A percentile compares a stretch with the other conserved stretches of the same genome.
Evolutionary conservation across 1,140 invertebrate genomes (phyloP).

Genomic region (Aradophagus sp.): DNA sequence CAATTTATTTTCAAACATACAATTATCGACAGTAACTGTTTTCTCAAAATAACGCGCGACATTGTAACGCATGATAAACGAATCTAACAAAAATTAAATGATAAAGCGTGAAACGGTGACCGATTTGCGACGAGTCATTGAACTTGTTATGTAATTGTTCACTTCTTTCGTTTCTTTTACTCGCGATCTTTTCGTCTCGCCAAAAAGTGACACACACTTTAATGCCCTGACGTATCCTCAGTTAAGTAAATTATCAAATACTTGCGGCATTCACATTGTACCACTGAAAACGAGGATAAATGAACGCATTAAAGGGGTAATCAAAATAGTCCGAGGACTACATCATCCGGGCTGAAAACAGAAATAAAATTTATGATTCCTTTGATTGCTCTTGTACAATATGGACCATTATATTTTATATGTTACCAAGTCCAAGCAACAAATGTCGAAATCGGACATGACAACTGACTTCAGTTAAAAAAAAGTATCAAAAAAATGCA

Average conservation of each 20-base stretch:
- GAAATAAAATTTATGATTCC: slow-evolving; percentile 41
- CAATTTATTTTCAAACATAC: too few species aligned
- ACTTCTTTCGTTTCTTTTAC: slow-evolving; percentile 4
- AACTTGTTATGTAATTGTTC: slow-evolving; percentile 31
- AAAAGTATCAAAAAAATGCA: too few species aligned
- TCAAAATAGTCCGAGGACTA: slow-evolving; percentile 44
- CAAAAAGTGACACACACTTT: slow-evolving; percentile 26
- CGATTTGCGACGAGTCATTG: slow-evolving; percentile 16
- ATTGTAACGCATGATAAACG: too few species aligned
- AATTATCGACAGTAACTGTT: too few species aligned
- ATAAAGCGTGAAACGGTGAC: slow-evolving; percentile 13
- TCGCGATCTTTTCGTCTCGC: slow-evolving; percentile 17
- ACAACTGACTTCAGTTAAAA: too few species aligned
- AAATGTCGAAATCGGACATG: too few species aligned
- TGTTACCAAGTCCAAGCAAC: too few species aligned
- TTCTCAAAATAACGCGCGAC: too few species aligned
- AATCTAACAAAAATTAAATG: not conserved
- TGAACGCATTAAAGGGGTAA: slow-evolving; percentile 62
- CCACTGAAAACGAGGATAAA: slow-evolving; percentile 54
- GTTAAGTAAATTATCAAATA: slow-evolving; percentile 67
- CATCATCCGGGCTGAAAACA: slow-evolving; percentile 46
- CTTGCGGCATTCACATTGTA: slow-evolving; percentile 60
- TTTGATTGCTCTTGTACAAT: too few species aligned
- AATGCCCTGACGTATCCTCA: slow-evolving; percentile 36
- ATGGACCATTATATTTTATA: slow-evolving; percentile 10